phyloP scores from a whole-genome alignment of 2,888 invertebrate genomes.

The Catotricha subobsoleta region DNA sequence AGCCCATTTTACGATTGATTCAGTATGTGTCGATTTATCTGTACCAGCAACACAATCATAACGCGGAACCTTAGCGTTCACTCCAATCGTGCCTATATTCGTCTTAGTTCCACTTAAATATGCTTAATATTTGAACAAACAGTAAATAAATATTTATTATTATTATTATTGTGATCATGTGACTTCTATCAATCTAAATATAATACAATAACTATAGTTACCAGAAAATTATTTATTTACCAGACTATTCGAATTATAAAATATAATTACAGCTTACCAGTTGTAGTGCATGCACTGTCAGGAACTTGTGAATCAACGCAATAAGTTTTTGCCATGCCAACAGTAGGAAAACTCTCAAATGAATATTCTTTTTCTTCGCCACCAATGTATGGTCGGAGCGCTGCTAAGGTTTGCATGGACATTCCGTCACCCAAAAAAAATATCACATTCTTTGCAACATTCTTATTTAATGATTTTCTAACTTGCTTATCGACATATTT shows the following conservation, averaged over 20 bases:
- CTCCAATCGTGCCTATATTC: conserved; percentile 49
- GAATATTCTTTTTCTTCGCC: conserved; percentile 54
- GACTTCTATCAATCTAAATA: no score
- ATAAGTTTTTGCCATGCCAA: conserved; percentile 60
- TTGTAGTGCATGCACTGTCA: conserved; percentile 69
- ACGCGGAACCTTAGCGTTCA: conserved; percentile 39
- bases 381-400: conserved; percentile 55
- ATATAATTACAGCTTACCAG: conserved; percentile 22
- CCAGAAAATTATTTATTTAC: no score
- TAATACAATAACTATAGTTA: no score
- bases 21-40: conserved; percentile 35
- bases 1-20: conserved; percentile 51
- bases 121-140: no score
- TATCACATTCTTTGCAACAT: conserved; percentile 56
- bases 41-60: conserved; percentile 41
- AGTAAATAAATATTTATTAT: no score
- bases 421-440: conserved; percentile 77
- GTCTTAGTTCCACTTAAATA: conserved; percentile 62
- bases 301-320: conserved; percentile 60
- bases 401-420: conserved; percentile 64
- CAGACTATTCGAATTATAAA: no score
- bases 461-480: conserved; percentile 18
- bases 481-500: conserved; percentile 19
- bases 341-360: conserved; percentile 58
- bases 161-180: no score